phyloP scores from a whole-genome alignment of 1,140 invertebrate species.

The Lepidurus arcticus region DNA sequence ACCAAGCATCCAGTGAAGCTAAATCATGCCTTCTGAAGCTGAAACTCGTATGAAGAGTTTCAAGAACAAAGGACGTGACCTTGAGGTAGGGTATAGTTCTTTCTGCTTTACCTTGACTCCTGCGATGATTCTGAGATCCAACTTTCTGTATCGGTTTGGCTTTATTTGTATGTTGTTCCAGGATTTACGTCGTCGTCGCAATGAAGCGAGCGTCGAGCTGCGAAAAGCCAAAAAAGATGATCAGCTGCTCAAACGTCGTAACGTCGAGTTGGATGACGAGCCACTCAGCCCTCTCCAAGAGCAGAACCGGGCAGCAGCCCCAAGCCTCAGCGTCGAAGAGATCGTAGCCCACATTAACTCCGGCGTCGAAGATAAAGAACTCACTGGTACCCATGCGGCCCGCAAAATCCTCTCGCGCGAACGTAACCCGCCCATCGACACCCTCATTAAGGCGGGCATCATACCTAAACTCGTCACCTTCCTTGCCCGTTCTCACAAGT shows the following conservation, averaged over 20 bases:
- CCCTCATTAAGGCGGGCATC: slow-evolving; percentile 78
- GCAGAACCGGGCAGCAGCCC: slow-evolving; percentile 42
- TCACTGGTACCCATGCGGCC: slow-evolving; percentile 65
- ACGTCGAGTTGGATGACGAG: slow-evolving; percentile 58
- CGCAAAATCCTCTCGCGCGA: slow-evolving; percentile 87
- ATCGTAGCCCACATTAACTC: slow-evolving; percentile 54
- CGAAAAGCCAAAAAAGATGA: slow-evolving; percentile 92
- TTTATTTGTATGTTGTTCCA: slow-evolving; percentile 42
- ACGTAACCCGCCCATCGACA: slow-evolving; percentile 87
- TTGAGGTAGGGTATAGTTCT: slow-evolving; percentile 42
- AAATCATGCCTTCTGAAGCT: slow-evolving; percentile 39
- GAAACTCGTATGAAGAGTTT: slow-evolving; percentile 43
- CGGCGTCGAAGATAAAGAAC: slow-evolving; percentile 54
- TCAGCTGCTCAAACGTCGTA: slow-evolving; percentile 87
- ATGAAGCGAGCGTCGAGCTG: slow-evolving; percentile 80
- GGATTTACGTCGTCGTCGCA: slow-evolving; percentile 80
- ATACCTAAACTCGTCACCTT: slow-evolving; percentile 79
- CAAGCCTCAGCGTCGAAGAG: slow-evolving; percentile 44
- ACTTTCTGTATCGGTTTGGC: neutral
- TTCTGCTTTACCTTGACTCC: slow-evolving; percentile 26
- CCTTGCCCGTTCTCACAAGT: slow-evolving; percentile 63
- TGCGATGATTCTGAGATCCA: neutral
- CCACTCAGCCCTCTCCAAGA: slow-evolving; percentile 53
- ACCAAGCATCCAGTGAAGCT: neutral
- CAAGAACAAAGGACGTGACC: slow-evolving; percentile 48